Conservation (phyloP, 2,797 vertebrate species). For the Austrolebias charrua region DNA sequence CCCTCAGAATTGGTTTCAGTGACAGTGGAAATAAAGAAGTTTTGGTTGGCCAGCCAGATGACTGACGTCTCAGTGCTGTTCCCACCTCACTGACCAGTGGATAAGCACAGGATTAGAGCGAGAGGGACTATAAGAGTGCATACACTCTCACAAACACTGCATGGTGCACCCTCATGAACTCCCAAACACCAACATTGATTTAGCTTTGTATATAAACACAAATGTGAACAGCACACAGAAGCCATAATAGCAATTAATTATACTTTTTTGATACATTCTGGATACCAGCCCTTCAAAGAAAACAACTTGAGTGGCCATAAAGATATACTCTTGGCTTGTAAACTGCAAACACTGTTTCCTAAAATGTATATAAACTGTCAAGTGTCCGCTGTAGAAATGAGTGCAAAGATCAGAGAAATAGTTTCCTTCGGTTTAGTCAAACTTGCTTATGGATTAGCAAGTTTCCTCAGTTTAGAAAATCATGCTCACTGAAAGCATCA, state of each 20-base stretch:
- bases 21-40: slow-evolving; percentile 82
- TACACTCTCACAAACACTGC: slow-evolving; percentile 11
- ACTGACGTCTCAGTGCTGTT: slow-evolving; percentile 76
- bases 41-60: slow-evolving; percentile 78
- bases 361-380: slow-evolving; percentile 16
- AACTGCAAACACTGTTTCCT: slow-evolving; percentile 28
- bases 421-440: not conserved
- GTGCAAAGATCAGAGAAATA: not conserved
- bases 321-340: slow-evolving; percentile 18
- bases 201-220: slow-evolving; percentile 6
- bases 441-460: no score
- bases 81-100: slow-evolving; percentile 69
- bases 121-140: slow-evolving; percentile 53
- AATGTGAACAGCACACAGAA: not conserved
- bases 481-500: no score
- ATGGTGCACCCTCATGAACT: slow-evolving; percentile 8
- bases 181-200: slow-evolving; percentile 10
- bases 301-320: slow-evolving; percentile 5
- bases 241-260: no score
- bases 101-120: slow-evolving; percentile 74
- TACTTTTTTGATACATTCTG: no score
- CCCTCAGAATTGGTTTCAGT: slow-evolving; percentile 79
- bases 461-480: no score
- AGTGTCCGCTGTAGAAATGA: not conserved
- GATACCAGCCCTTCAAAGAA: slow-evolving; percentile 10